Percentiles rank a stretch among this genome's conserved stretches.
Conservation (phyloP, 1,140 invertebrate species). For the Globodera ellingtonae region DNA sequence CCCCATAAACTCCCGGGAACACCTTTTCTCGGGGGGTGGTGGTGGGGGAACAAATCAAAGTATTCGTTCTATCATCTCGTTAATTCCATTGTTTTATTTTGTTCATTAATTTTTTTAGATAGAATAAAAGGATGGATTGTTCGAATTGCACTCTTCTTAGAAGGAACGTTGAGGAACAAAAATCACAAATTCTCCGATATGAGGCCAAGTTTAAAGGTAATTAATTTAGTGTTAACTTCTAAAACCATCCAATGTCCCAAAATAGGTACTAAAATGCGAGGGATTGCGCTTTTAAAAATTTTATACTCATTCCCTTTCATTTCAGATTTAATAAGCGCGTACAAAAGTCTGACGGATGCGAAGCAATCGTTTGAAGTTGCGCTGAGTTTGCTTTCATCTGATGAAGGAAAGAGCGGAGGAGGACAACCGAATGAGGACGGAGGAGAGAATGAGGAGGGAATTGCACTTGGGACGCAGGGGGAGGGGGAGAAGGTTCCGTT, state of each 20-base stretch:
- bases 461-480: background rate
- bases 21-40: too few relatives aligned
- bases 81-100: too few relatives aligned
- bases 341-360: constrained; percentile 49
- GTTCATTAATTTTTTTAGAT: background rate
- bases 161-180: constrained; percentile 46
- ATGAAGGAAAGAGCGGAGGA: background rate
- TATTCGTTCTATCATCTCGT: too few relatives aligned
- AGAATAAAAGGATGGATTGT: constrained; percentile 3
- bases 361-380: constrained; percentile 54
- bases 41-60: too few relatives aligned
- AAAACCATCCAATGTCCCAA: too few relatives aligned
- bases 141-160: constrained; percentile 19
- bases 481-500: constrained; percentile 1
- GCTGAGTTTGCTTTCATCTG: constrained; percentile 26
- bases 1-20: too few relatives aligned
- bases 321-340: constrained; percentile 50
- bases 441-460: background rate
- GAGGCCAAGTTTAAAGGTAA: constrained; percentile 54
- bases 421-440: background rate
- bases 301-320: background rate
- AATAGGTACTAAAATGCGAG: too few relatives aligned
- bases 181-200: constrained; percentile 40
- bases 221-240: background rate
- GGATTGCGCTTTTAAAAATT: too few relatives aligned